Evolutionary conservation across 2,888 invertebrate genomes (phyloP).

Genomic region (Stenotaenia linearis): DNA sequence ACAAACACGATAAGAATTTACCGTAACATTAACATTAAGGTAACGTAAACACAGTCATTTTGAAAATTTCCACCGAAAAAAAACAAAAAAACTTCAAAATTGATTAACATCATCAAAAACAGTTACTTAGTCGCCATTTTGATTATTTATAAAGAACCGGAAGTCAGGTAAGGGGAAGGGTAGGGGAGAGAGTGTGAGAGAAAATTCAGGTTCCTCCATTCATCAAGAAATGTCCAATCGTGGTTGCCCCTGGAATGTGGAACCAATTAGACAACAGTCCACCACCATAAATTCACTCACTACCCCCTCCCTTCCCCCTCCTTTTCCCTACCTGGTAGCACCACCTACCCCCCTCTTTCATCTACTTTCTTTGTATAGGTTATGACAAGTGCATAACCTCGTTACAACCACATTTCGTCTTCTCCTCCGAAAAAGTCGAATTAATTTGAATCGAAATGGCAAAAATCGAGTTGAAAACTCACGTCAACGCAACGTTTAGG

Average conservation of each 20-base stretch:
- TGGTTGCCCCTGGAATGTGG: constrained; percentile 19
- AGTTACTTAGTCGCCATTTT: too few relatives aligned
- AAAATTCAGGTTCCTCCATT: constrained; percentile 19
- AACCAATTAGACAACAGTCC: constrained; percentile 19
- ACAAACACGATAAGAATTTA: not conserved
- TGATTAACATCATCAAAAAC: not conserved
- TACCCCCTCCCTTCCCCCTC: not conserved
- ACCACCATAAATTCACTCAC: constrained; percentile 13
- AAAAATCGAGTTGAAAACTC: too few relatives aligned
- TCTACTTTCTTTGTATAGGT: constrained; percentile 1
- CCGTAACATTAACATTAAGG: too few relatives aligned
- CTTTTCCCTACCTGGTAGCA: not conserved
- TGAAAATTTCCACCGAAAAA: not conserved
- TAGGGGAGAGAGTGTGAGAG: constrained; percentile 2
- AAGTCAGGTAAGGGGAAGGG: not conserved
- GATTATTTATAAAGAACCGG: not conserved
- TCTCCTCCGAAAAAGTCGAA: not conserved
- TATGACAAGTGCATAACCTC: constrained; percentile 1
- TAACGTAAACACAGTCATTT: not conserved
- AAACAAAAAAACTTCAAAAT: not conserved
- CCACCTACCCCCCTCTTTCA: not conserved
- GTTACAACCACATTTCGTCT: not conserved
- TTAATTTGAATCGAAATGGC: not conserved
- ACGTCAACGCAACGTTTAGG: too few relatives aligned
- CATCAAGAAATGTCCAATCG: constrained; percentile 19